These are phyloP conservation scores for Ibycter americanus DNA, from an alignment of 2,797 vertebrate genomes.

Conservation along the genomic window DNA sequence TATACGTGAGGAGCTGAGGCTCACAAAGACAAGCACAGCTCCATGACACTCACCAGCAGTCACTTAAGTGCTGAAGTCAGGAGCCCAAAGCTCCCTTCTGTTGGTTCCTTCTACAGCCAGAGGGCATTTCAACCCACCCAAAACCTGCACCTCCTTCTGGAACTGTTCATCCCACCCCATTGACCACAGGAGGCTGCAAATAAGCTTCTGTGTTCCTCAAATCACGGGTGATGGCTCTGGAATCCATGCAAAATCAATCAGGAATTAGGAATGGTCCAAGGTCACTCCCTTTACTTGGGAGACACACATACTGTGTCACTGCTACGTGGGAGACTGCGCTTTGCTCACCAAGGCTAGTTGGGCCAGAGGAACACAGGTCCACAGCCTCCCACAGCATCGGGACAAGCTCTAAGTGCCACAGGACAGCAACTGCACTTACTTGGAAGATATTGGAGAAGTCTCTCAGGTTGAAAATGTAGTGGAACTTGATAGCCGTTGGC, in stretches of 20 bases:
- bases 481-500: conserved; percentile 94
- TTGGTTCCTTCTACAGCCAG: neutral
- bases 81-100: neutral
- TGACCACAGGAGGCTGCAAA: neutral
- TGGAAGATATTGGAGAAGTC: conserved; percentile 97
- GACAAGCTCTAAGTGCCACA: neutral
- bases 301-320: neutral
- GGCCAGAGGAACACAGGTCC: neutral
- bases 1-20: rapidly evolving
- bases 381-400: rapidly evolving
- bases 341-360: neutral
- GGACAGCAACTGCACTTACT: conserved; percentile 71
- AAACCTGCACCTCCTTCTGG: neutral
- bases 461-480: conserved; percentile 94
- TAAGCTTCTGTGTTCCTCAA: neutral
- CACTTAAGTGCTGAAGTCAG: neutral
- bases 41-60: neutral
- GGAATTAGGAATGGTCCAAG: neutral
- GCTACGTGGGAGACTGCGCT: neutral
- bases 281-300: neutral
- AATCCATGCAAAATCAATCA: neutral
- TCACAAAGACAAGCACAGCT: neutral
- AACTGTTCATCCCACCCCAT: rapidly evolving
- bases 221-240: neutral
- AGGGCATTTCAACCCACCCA: neutral